These are phyloP conservation scores for Lithosia quadra DNA, from an alignment of 2,888 invertebrate genomes.

Conservation along the genomic window DNA sequence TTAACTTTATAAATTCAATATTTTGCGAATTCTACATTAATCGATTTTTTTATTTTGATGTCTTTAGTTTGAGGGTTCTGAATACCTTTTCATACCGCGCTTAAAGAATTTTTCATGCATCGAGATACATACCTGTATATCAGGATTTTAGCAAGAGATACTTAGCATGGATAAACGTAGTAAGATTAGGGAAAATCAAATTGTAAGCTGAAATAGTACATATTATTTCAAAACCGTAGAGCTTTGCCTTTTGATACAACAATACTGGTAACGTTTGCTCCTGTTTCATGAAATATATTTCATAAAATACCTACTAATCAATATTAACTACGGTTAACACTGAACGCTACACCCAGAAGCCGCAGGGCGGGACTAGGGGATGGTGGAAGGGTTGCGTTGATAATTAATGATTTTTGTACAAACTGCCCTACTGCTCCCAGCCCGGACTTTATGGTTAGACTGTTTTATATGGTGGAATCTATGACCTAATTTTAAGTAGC, in stretches of 20 bases:
- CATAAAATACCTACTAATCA: constrained; percentile 17
- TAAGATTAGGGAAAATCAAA: not conserved
- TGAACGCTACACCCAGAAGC: constrained; percentile 40
- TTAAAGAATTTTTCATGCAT: too few relatives aligned
- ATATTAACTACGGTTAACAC: constrained; percentile 30
- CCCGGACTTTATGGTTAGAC: constrained; percentile 47
- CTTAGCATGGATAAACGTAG: too few relatives aligned
- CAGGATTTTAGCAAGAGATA: too few relatives aligned
- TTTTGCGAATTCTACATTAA: too few relatives aligned
- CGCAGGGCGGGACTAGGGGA: constrained; percentile 47
- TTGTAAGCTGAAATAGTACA: not conserved
- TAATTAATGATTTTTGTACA: constrained; percentile 83
- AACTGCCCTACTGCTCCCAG: constrained; percentile 55
- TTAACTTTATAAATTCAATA: too few relatives aligned
- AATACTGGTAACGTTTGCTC: not conserved
- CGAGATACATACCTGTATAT: too few relatives aligned
- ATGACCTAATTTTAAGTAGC: constrained; percentile 9
- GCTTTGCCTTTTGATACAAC: not conserved
- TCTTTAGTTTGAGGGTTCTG: too few relatives aligned
- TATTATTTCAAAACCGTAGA: not conserved
- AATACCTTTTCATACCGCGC: too few relatives aligned
- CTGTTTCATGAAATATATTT: not conserved
- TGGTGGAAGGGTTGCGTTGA: constrained; percentile 61
- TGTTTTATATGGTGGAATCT: constrained; percentile 27
- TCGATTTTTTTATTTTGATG: too few relatives aligned